These are phyloP conservation scores for Thermophis baileyi DNA, from an alignment of 2,113 vertebrate species.

Conservation along the genomic window DNA sequence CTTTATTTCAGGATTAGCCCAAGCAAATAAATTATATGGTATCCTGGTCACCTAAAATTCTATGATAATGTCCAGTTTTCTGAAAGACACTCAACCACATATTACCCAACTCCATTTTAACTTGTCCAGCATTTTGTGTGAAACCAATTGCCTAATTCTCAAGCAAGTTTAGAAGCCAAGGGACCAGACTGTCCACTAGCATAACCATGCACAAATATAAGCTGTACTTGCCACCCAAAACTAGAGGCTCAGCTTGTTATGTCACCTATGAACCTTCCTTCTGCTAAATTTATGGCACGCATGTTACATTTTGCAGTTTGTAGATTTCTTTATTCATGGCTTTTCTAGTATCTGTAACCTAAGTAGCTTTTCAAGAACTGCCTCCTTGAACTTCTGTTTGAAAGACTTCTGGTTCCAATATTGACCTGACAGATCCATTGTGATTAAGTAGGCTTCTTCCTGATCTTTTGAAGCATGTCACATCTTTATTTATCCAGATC, in stretches of 20 bases:
- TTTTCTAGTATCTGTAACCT: neutral
- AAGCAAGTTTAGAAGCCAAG: neutral
- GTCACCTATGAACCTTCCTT: neutral
- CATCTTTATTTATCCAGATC: neutral
- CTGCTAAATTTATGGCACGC: neutral
- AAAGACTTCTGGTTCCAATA: neutral
- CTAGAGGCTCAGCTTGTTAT: neutral
- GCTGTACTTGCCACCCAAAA: neutral
- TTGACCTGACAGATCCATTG: neutral
- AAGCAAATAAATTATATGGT: neutral
- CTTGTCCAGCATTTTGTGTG: neutral
- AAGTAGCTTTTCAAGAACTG: neutral
- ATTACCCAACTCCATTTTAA: neutral
- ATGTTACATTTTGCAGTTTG: neutral
- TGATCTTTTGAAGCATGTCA: neutral
- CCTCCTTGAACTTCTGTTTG: neutral
- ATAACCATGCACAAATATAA: neutral
- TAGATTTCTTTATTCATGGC: neutral
- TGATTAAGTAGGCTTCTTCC: neutral
- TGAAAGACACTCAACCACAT: neutral
- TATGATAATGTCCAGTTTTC: neutral
- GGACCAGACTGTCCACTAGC: neutral
- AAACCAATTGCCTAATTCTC: neutral
- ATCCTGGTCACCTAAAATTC: neutral
- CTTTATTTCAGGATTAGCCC: neutral